Base-by-base conservation (phyloP, 1,140 invertebrate species). In the Drosophila hydei region DNA sequence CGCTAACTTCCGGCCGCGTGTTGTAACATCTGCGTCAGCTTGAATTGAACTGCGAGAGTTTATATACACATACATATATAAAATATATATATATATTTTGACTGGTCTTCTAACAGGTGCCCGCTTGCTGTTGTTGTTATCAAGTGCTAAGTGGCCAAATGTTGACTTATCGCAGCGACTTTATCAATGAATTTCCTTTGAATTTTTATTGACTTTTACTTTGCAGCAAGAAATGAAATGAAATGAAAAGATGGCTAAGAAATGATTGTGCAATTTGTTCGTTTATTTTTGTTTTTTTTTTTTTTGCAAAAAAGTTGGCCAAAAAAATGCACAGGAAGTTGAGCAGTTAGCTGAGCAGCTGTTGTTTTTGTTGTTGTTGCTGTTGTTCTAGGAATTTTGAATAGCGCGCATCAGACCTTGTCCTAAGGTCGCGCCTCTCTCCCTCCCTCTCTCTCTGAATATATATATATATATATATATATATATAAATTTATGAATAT, bases 121-220 rank as follows among this genome's bases (percentile, higher is more conserved):
- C 50, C 70, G 59, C 62, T 30, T 47, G 25, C 23, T 72, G 54
- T 47, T 68, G 25, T 47, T 38, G 61, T 72, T 52, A 72, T 58
- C 72, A 72, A 71, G 61, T 65, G 68, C 52, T 70, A 70, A 70
- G 51, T 64, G 60, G 51, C n/a, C 61, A 65, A 65, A 65, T 70
- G 67, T 30, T 30, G 45, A 59, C 43, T 77, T 85, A 80, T 87
- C 80, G 54, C 12, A 23, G 73, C 75, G 75, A 55, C 40, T 68
- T 84, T 79, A 85, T 85, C 80, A 85, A 87, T 80, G 81, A 87
- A 80, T 85, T 85, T 85, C 80, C 80, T 85, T 84, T 74, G 61
- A 78, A 83, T 84, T 84, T 33, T 42, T 85, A 85, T 87, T 87
- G 77, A 85, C 80, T 85, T 85, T 85, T 85, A 85, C 80, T 85